These are phyloP conservation scores for Notocelia uddmanniana DNA, from an alignment of 2,888 invertebrate genomes.

Conservation along the genomic window DNA sequence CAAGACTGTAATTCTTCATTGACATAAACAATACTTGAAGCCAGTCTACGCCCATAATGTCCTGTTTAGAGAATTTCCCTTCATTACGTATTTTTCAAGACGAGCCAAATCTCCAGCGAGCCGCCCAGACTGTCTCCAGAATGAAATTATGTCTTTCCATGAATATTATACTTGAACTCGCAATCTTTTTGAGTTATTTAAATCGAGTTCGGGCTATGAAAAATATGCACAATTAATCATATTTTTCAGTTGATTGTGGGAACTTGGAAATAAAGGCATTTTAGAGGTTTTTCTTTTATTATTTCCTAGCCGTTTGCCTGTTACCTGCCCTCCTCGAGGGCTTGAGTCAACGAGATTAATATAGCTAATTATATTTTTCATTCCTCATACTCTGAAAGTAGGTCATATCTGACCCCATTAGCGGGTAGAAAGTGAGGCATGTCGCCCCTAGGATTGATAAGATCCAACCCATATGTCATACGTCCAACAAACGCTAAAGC, in stretches of 20 bases:
- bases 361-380: constrained; percentile 25
- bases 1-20: background rate
- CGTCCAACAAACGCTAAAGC: no score
- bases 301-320: background rate
- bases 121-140: constrained; percentile 70
- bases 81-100: constrained; percentile 76
- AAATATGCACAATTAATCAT: constrained; percentile 67
- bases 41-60: constrained; percentile 72
- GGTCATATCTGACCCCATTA: no score
- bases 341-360: background rate
- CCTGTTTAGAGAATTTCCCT: constrained; percentile 74
- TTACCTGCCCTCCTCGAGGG: constrained; percentile 22
- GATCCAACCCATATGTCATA: no score
- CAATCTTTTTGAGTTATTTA: constrained; percentile 73
- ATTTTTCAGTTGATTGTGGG: constrained; percentile 53
- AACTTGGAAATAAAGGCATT: constrained; percentile 23
- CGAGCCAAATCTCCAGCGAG: constrained; percentile 72
- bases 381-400: no score
- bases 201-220: constrained; percentile 62
- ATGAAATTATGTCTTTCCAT: constrained; percentile 84
- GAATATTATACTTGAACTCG: constrained; percentile 81
- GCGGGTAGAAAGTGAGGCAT: no score
- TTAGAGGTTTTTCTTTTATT: constrained; percentile 23
- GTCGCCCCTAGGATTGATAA: no score
- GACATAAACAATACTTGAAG: constrained; percentile 63